Evolutionary conservation across 2,797 vertebrate genomes (phyloP), one percentile per base, ranked within the genome.

Genomic region (Siniperca undulata): DNA sequence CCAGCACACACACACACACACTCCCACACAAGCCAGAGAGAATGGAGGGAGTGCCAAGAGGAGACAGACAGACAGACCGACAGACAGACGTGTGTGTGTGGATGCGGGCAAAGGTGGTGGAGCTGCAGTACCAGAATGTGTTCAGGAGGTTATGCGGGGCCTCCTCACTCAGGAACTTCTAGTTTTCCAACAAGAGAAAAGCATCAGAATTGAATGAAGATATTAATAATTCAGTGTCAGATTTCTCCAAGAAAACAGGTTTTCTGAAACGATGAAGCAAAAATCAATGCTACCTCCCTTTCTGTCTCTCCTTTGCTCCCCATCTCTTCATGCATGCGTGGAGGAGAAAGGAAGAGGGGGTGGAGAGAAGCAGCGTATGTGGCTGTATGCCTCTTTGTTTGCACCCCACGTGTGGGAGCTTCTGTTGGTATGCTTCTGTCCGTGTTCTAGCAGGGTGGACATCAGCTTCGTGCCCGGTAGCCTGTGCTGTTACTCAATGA

Each of bases 171-270:
- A 92, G 94, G 95, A 95, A 93, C 91, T 88, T 82, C 85, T 83
- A 86, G 89, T 94, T 95, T 94, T 94, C 88, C 87, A 90, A 83
- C 84, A 90, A 88, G 90, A 94, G 92, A 94, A 90, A 80, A 77
- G 90, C 93, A 95, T 96, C 92, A 95, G 95, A 95, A 94, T 95
- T 95, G 94, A 95, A 96, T 95, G 95, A 95, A 89, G 89, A 66
- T 88, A 95, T 96, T 94, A 96, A 96, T 96, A 95, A 96, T 96
- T 96, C 94, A 96, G 89, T 30, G 24, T 87, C 89, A 87, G 89
- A 94, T 95, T 95, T 95, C 91, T 90, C 88, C 78, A 72, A 92
- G 94, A 95, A 96, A 95, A 94, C 89, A 77, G 91, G 88, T 94
- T 95, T 95, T 94, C 86, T 92, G 86, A 90, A 91, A 94, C 83